Evolutionary conservation across 2,888 invertebrate species (phyloP).

Genomic region (Cryptocheilus praepositus): DNA sequence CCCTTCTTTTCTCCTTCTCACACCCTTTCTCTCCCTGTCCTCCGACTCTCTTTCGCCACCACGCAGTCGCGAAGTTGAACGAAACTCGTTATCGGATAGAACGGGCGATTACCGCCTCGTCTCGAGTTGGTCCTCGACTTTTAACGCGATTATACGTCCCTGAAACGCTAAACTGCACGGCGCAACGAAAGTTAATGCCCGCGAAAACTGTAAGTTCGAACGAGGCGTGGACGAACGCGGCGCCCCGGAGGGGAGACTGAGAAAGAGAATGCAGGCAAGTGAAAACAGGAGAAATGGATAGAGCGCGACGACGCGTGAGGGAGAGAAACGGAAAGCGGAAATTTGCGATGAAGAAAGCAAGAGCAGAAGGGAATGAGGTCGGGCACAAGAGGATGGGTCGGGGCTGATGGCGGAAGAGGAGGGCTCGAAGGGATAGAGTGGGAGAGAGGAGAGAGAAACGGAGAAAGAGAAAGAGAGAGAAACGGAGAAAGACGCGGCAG

Average conservation of each 20-base stretch:
- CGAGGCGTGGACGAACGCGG: slow-evolving; percentile 20
- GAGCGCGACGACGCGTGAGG: too few relatives aligned
- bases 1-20: slow-evolving; percentile 25
- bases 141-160: slow-evolving; percentile 61
- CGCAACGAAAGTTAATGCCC: slow-evolving; percentile 51
- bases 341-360: slow-evolving; percentile 18
- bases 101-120: slow-evolving; percentile 61
- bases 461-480: neutral
- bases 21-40: slow-evolving; percentile 35
- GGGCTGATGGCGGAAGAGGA: neutral
- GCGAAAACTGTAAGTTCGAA: slow-evolving; percentile 45
- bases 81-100: slow-evolving; percentile 63
- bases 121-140: slow-evolving; percentile 62
- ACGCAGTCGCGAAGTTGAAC: slow-evolving; percentile 54
- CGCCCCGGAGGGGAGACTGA: slow-evolving; percentile 3
- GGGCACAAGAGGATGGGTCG: neutral
- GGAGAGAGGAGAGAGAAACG: too few relatives aligned
- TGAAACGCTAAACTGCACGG: slow-evolving; percentile 54
- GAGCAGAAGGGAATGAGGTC: neutral
- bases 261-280: neutral
- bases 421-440: too few relatives aligned
- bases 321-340: slow-evolving; percentile 34
- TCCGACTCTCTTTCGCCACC: slow-evolving; percentile 1
- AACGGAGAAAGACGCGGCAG: neutral
- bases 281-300: slow-evolving; percentile 1